Base-by-base conservation (phyloP, 2,797 vertebrate genomes). In the Prunella strophiata region DNA sequence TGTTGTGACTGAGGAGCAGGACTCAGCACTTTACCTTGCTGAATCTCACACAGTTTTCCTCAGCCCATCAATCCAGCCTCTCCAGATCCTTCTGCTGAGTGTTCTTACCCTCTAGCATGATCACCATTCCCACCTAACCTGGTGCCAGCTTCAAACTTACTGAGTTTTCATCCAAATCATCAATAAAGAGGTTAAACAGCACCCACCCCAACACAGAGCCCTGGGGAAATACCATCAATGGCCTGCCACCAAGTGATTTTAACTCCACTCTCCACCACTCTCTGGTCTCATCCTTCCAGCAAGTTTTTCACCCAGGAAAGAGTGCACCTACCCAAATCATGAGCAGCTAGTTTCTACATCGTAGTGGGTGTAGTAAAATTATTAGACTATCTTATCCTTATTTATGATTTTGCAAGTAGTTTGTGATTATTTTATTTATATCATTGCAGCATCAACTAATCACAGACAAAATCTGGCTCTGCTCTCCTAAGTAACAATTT, bases 131-230 rank as follows among this genome's bases (percentile, higher is more conserved):
- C 20, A 26, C 6, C 67, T 57, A 16, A 57, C 13, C n/a, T 29
- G 14, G 23, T 59, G 13, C n/a, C 11, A n/a, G 9, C 21, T 66
- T 13, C 4, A n/a, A 45, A 38, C 13, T 66, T 45, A n/a, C 20
- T 17, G 23, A 58, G 16, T 36, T 52, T 58, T 58, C 5, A 45
- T 38, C 14, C 13, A 52, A 52, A 21, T 30, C 3, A 52, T 40
- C 1, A 1, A 45, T 18, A 15, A 38, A 88, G 13, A 18, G 34
- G 3, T 59, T 40, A 40, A 25, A 59, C 3, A 66, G 45, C 38
- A 66, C 13, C 0, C 0, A 17, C 2, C 11, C 13, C 23, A 45
- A 0, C 10, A 51, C 9, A 45, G 32, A 51, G 11, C 27, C 45
- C 16, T 65, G 11, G 38, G 43, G 19, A 57, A 57, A 58, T 27